Conservation (phyloP, 2,113 vertebrate genomes). For the Microtus richardsoni region DNA sequence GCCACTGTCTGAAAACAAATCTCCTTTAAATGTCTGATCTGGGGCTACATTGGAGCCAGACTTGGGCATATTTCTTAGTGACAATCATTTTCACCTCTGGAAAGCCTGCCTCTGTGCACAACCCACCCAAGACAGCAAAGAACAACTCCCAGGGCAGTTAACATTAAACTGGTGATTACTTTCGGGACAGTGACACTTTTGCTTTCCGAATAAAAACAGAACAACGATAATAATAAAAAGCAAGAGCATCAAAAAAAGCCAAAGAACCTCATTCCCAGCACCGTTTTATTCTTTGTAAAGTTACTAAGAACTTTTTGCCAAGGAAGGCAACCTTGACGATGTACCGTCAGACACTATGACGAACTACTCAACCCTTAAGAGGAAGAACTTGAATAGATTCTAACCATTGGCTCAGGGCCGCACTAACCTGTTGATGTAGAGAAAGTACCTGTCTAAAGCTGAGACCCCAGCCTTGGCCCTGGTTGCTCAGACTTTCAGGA, state of each 20-base stretch:
- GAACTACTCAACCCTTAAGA: constrained; percentile 64
- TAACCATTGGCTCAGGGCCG: constrained; percentile 64
- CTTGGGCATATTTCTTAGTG: constrained; percentile 58
- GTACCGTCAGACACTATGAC: constrained; percentile 79
- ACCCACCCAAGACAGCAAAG: constrained; percentile 67
- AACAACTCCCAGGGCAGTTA: constrained; percentile 78
- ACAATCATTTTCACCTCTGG: constrained; percentile 65
- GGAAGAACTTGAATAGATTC: constrained; percentile 71
- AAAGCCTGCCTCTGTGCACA: constrained; percentile 56
- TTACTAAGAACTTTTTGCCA: constrained; percentile 78
- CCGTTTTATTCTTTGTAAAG: constrained; percentile 77
- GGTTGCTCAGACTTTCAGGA: constrained; percentile 68
- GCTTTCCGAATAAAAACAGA: constrained; percentile 64
- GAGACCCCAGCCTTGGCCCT: constrained; percentile 29
- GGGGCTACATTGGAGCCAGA: constrained; percentile 62
- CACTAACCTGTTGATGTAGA: constrained; percentile 71
- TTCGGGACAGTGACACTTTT: constrained; percentile 83
- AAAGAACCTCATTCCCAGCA: background rate
- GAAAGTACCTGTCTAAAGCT: constrained; percentile 76
- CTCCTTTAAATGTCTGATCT: constrained; percentile 67
- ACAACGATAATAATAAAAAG: background rate
- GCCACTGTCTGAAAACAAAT: constrained; percentile 74
- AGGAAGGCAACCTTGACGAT: constrained; percentile 83
- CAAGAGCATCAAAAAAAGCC: background rate
- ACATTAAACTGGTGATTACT: constrained; percentile 78